A percentile compares a stretch with the other conserved stretches of the same genome.
phyloP scores from a whole-genome alignment of 2,113 vertebrate species.

The Papio anubis region DNA sequence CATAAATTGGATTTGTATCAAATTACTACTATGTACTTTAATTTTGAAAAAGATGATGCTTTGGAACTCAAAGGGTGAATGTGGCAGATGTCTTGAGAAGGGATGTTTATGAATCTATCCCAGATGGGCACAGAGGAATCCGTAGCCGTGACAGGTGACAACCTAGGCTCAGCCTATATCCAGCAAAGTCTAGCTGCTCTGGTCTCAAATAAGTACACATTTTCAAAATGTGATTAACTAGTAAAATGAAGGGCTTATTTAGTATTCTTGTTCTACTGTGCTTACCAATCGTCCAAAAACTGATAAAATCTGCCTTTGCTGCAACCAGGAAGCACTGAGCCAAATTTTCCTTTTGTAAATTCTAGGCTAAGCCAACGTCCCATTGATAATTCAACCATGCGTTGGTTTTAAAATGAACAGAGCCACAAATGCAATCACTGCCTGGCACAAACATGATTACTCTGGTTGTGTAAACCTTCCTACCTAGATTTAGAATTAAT shows the following conservation, averaged over 20 bases:
- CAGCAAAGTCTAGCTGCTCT: neutral
- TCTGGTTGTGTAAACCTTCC: neutral
- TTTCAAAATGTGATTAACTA: neutral
- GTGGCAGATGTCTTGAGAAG: neutral
- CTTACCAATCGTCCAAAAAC: neutral
- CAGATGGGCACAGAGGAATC: neutral
- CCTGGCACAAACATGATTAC: neutral
- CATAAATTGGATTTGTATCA: neutral
- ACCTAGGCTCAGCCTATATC: neutral
- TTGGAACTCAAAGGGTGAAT: neutral
- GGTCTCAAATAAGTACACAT: neutral
- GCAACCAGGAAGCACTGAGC: neutral
- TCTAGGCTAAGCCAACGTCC: neutral
- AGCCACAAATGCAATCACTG: neutral
- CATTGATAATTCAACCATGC: slow-evolving; percentile 48
- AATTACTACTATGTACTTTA: neutral
- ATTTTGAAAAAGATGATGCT: slow-evolving; percentile 33
- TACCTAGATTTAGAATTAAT: slow-evolving; percentile 29
- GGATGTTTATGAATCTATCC: neutral
- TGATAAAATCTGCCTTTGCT: slow-evolving; percentile 20
- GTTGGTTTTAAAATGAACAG: slow-evolving; percentile 50
- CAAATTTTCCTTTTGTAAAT: slow-evolving; percentile 47
- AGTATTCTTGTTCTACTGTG: neutral
- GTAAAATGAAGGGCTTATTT: slow-evolving; percentile 5
- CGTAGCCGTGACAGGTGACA: neutral